Conservation (phyloP, 2,888 invertebrate species). For the Conus canariensis region DNA sequence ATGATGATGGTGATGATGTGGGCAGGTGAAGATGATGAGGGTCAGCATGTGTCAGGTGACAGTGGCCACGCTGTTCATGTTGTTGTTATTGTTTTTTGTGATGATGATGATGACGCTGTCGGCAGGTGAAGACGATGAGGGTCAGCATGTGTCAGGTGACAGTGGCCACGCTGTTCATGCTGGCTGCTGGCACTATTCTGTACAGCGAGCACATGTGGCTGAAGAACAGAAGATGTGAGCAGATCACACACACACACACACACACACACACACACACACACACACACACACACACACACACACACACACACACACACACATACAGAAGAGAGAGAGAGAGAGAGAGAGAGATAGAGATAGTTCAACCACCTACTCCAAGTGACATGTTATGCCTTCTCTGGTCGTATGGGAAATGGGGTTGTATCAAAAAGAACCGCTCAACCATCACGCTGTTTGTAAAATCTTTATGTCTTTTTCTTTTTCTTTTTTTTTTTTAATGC, state of each 20-base stretch:
- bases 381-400: too few species aligned
- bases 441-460: too few species aligned
- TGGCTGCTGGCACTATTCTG: conserved; percentile 36
- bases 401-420: too few species aligned
- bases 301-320: background rate
- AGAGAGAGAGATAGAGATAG: too few species aligned
- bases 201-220: conserved; percentile 44
- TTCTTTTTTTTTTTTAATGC: too few species aligned
- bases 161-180: conserved; percentile 32
- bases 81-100: background rate
- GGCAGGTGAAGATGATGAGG: conserved; percentile 39
- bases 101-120: conserved; percentile 23
- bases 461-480: too few species aligned
- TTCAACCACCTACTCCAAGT: too few species aligned
- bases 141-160: conserved; percentile 33
- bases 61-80: conserved; percentile 33
- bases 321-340: background rate
- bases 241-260: too few species aligned
- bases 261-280: background rate
- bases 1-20: conserved; percentile 15
- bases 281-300: background rate
- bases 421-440: too few species aligned
- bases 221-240: conserved; percentile 29
- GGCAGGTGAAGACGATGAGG: conserved; percentile 40
- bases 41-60: conserved; percentile 31